phyloP scores from a whole-genome alignment of 1,140 invertebrate species.

The Neotoxoptera formosana region DNA sequence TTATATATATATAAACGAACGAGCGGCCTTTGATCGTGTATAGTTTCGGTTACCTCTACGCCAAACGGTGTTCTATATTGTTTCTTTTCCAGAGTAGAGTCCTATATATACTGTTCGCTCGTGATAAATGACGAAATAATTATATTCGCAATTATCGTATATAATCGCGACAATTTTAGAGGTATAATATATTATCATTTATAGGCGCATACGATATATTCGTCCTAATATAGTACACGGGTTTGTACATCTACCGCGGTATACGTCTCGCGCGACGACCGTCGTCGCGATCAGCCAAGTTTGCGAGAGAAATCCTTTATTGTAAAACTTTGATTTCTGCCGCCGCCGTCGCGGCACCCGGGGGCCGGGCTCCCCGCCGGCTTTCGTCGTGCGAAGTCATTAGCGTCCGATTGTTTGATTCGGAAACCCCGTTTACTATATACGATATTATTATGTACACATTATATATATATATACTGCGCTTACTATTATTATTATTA shows the following conservation, averaged over 20 bases:
- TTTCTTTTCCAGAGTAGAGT: neutral
- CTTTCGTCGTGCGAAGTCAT: constrained; percentile 52
- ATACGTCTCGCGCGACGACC: neutral
- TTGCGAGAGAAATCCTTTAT: neutral
- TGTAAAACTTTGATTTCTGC: constrained; percentile 49
- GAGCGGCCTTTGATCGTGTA: neutral
- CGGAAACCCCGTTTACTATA: constrained; percentile 48
- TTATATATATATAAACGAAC: neutral
- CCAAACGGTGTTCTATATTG: neutral
- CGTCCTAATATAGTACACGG: neutral
- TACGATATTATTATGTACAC: neutral
- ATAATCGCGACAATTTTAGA: neutral
- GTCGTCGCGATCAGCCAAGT: neutral
- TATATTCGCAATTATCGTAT: neutral
- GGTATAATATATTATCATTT: neutral
- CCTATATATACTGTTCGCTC: neutral
- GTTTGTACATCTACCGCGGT: neutral
- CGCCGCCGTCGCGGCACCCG: neutral
- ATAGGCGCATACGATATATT: no score
- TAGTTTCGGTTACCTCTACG: neutral
- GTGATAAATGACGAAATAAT: neutral
- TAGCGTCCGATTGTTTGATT: constrained; percentile 53
- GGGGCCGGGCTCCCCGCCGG: constrained; percentile 23
- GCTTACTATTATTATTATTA: neutral
- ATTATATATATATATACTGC: neutral